Evolutionary conservation across 2,888 invertebrate genomes (phyloP).

Genomic region (Orchestes rusci): DNA sequence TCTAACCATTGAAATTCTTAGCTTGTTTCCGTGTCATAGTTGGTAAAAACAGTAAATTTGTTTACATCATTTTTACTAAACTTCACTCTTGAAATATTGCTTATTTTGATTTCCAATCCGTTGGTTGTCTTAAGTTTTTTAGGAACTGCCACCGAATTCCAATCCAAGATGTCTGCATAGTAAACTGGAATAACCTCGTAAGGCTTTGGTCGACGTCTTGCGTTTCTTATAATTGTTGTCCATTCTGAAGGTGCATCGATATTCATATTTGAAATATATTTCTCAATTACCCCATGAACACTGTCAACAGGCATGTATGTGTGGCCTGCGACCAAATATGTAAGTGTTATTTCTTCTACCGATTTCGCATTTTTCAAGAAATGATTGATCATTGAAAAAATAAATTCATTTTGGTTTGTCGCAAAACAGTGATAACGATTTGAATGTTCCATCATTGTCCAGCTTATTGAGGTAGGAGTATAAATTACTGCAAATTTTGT

Average conservation of each 20-base stretch:
- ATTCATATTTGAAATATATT: constrained; percentile 1
- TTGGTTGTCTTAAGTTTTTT: background rate
- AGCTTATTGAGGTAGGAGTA: constrained; percentile 23
- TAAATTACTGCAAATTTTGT: constrained; percentile 26
- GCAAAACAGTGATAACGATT: constrained; percentile 1
- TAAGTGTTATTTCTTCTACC: background rate
- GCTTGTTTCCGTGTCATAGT: background rate
- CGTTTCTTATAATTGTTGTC: constrained; percentile 5
- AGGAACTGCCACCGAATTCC: background rate
- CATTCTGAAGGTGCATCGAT: constrained; percentile 9
- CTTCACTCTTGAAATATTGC: background rate
- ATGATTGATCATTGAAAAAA: background rate
- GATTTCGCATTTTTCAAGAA: background rate
- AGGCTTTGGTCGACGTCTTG: constrained; percentile 4
- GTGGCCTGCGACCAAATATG: background rate
- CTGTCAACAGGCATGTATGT: constrained; percentile 8
- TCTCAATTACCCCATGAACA: constrained; percentile 6
- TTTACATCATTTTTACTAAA: background rate
- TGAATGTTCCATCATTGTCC: background rate
- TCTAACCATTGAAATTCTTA: background rate
- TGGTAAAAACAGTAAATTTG: background rate
- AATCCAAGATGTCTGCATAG: constrained; percentile 1
- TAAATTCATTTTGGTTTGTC: constrained; percentile 19
- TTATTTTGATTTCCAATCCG: background rate
- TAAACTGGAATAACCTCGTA: constrained; percentile 2